phyloP scores from a whole-genome alignment of 2,113 vertebrate genomes.

The Crotalus viridis region DNA sequence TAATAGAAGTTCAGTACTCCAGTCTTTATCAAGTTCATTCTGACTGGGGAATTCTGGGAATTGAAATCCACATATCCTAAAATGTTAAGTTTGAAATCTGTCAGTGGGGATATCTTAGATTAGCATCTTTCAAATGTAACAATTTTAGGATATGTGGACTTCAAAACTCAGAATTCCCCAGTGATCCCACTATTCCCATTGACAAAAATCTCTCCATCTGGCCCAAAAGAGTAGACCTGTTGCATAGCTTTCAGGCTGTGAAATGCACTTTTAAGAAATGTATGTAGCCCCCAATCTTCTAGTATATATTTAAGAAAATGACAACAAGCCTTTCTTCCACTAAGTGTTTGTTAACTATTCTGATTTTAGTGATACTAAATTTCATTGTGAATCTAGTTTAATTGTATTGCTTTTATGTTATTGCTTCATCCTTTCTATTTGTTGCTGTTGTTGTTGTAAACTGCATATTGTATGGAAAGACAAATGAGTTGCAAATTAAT shows the following conservation, averaged over 20 bases:
- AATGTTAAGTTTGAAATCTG: background rate
- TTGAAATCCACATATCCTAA: background rate
- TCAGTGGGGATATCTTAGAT: too few relatives aligned
- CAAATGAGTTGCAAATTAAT: background rate
- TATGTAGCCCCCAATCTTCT: background rate
- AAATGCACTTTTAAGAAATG: background rate
- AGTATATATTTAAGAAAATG: background rate
- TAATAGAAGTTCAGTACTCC: background rate
- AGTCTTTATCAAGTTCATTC: background rate
- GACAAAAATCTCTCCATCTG: background rate
- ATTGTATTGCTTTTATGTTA: background rate
- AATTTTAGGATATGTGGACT: too few relatives aligned
- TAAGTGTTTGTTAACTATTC: background rate
- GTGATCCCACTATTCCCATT: background rate
- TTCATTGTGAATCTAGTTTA: background rate
- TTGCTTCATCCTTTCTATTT: background rate
- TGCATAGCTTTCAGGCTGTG: background rate
- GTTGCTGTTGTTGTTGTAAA: background rate
- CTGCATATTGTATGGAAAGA: background rate
- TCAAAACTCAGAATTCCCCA: too few relatives aligned
- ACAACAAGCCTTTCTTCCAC: background rate
- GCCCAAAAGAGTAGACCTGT: background rate
- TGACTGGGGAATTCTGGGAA: background rate
- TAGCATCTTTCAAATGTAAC: too few relatives aligned
- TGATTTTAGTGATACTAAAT: background rate